Conservation (phyloP, 1,140 invertebrate species). For the Branchinecta lindahli region DNA sequence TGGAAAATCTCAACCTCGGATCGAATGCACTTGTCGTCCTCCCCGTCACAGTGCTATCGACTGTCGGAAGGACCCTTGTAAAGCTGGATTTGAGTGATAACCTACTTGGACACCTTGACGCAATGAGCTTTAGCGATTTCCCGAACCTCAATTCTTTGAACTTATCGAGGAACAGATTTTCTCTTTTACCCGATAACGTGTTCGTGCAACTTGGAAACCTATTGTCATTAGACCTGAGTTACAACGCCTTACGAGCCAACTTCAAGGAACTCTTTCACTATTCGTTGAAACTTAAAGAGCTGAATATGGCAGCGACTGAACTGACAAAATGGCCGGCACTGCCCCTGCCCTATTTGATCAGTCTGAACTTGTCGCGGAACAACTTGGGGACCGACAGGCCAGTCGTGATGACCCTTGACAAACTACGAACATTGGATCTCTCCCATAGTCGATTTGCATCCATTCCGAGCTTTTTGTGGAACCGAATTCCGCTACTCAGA, state of each 20-base stretch:
- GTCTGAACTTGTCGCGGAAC: constrained; percentile 58
- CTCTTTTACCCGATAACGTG: constrained; percentile 70
- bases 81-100: constrained; percentile 58
- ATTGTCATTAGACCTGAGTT: constrained; percentile 57
- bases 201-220: constrained; percentile 63
- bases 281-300: constrained; percentile 54
- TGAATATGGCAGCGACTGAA: constrained; percentile 55
- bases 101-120: constrained; percentile 67
- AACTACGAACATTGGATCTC: constrained; percentile 45
- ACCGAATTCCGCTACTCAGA: constrained; percentile 40
- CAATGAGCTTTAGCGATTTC: constrained; percentile 65
- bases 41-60: constrained; percentile 25
- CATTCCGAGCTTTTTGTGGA: constrained; percentile 45
- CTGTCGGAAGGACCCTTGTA: constrained; percentile 22
- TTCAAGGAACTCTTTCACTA: constrained; percentile 80
- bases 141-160: constrained; percentile 54
- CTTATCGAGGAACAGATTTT: constrained; percentile 61
- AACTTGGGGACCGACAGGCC: constrained; percentile 32
- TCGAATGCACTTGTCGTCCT: constrained; percentile 59
- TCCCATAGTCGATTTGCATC: constrained; percentile 46
- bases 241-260: constrained; percentile 64
- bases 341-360: constrained; percentile 49
- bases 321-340: constrained; percentile 52
- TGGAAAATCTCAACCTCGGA: constrained; percentile 63
- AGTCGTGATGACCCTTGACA: constrained; percentile 31